Percentiles rank a stretch among this genome's conserved stretches.
These are phyloP conservation scores for Sparidentex hasta DNA, from an alignment of 2,797 vertebrate species.

Conservation along the genomic window DNA sequence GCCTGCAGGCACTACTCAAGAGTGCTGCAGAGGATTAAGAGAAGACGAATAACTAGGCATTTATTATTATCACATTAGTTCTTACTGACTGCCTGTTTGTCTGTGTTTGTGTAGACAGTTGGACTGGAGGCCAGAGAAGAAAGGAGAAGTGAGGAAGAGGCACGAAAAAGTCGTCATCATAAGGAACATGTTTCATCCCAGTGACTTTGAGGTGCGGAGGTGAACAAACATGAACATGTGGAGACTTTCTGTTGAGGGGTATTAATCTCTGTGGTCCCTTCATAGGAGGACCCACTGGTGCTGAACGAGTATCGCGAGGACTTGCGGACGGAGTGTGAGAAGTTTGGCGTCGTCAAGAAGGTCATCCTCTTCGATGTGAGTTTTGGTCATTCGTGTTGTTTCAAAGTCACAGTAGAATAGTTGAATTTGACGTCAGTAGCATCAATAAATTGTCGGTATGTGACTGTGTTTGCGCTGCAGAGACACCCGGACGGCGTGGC, in stretches of 20 bases:
- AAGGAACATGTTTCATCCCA: conserved; percentile 98
- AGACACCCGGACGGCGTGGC: conserved; percentile 95
- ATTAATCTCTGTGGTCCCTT: conserved; percentile 6
- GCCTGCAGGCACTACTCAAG: not conserved
- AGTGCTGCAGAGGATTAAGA: not conserved
- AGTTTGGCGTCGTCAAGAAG: conserved; percentile 97
- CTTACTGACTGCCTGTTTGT: not conserved
- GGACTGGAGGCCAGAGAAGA: conserved; percentile 97
- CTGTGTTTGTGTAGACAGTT: conserved; percentile 87
- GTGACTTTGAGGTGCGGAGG: conserved; percentile 93
- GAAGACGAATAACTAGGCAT: not conserved
- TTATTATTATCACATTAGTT: not conserved
- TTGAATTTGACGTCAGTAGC: not conserved
- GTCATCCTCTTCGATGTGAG: conserved; percentile 98
- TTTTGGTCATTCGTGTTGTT: conserved; percentile 39
- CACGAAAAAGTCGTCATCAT: conserved; percentile 95
- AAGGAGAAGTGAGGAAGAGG: conserved; percentile 87
- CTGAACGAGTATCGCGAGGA: conserved; percentile 98
- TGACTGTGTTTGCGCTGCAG: conserved; percentile 76
- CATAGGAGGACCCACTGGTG: conserved; percentile 94
- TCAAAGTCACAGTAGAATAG: not conserved
- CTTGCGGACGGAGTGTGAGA: conserved; percentile 94
- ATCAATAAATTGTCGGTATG: not conserved
- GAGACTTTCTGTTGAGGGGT: not conserved
- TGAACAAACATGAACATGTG: not conserved